phyloP scores from a whole-genome alignment of 2,888 invertebrate species.

The Drepana falcataria region DNA sequence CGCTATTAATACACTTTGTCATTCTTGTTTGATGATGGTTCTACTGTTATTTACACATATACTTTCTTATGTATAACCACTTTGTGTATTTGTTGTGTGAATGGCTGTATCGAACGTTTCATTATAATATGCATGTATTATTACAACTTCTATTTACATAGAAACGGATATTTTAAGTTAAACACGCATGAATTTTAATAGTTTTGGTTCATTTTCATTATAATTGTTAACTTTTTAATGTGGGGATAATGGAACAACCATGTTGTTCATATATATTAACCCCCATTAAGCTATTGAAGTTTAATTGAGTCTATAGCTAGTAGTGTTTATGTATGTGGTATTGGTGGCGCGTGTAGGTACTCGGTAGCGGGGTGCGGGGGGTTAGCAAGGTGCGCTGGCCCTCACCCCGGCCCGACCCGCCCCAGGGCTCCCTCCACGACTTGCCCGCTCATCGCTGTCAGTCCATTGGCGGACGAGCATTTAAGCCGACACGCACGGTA shows the following conservation, averaged over 20 bases:
- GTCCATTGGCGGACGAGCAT: slow-evolving; percentile 17
- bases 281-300: slow-evolving; percentile 44
- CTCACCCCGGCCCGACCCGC: slow-evolving; percentile 2
- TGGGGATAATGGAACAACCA: slow-evolving; percentile 39
- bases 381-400: slow-evolving; percentile 11
- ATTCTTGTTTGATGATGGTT: slow-evolving; percentile 67
- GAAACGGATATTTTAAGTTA: slow-evolving; percentile 9
- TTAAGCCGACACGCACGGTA: slow-evolving; percentile 22
- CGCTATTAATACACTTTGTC: slow-evolving; percentile 55
- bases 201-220: slow-evolving; percentile 37
- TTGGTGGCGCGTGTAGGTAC: slow-evolving; percentile 12
- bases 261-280: slow-evolving; percentile 43
- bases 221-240: slow-evolving; percentile 46
- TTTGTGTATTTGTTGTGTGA: slow-evolving; percentile 59
- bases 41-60: slow-evolving; percentile 66
- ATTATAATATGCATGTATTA: slow-evolving; percentile 45
- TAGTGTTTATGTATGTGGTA: slow-evolving; percentile 43
- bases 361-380: not conserved
- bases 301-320: slow-evolving; percentile 47
- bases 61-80: slow-evolving; percentile 67
- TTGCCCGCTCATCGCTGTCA: not conserved
- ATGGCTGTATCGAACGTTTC: slow-evolving; percentile 52
- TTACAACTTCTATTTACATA: slow-evolving; percentile 21
- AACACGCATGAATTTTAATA: slow-evolving; percentile 36
- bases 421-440: slow-evolving; percentile 4